These are phyloP conservation scores for Mus minutoides DNA, from an alignment of 2,797 vertebrate species.

Conservation along the genomic window DNA sequence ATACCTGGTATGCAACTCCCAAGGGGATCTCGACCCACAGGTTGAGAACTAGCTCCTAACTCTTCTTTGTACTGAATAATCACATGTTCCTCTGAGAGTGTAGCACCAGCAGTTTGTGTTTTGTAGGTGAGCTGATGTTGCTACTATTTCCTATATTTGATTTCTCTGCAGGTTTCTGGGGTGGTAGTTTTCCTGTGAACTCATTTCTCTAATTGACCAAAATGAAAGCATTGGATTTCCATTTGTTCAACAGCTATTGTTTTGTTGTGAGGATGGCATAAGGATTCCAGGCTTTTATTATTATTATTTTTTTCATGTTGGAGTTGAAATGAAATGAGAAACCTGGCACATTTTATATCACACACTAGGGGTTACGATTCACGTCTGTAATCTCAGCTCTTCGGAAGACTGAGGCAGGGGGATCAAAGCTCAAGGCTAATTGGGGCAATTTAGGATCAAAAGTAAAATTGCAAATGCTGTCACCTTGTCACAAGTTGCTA, in stretches of 20 bases:
- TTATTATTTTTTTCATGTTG: background rate
- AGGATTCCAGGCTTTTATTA: background rate
- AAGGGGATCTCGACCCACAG: background rate
- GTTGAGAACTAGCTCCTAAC: background rate
- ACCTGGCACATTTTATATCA: background rate
- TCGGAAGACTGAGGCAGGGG: background rate
- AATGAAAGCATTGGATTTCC: background rate
- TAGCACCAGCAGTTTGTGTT: background rate
- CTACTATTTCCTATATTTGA: background rate
- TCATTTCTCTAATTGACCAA: conserved; percentile 28
- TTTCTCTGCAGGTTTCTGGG: background rate
- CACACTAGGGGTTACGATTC: too few relatives aligned
- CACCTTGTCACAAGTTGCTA: background rate
- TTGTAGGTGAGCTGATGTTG: background rate
- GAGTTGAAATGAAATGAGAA: background rate
- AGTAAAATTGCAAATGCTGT: background rate
- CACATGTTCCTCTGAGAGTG: background rate
- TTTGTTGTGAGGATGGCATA: background rate
- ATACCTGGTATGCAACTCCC: background rate
- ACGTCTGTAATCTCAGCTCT: background rate
- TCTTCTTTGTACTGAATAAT: background rate
- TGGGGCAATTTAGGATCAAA: background rate
- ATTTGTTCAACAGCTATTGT: background rate
- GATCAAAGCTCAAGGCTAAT: background rate
- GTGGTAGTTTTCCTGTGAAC: background rate